Conservation (phyloP, 1,140 invertebrate genomes). For the Drosophila watanabei region DNA sequence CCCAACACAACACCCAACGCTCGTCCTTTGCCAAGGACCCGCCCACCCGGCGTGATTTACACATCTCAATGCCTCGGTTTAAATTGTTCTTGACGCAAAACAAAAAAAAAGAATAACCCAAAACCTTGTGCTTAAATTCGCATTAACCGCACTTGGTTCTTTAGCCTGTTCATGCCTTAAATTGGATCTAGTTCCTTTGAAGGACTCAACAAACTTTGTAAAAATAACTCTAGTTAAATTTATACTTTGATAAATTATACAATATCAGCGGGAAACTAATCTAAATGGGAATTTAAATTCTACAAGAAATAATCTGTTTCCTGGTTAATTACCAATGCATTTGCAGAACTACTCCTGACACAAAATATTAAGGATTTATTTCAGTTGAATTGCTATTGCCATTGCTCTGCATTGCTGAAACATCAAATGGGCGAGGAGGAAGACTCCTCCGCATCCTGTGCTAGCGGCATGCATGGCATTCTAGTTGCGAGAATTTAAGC, state of each 20-base stretch:
- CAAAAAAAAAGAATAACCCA: neutral
- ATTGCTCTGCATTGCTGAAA: slow-evolving; percentile 19
- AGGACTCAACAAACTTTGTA: neutral
- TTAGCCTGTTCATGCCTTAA: neutral
- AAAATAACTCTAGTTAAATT: neutral
- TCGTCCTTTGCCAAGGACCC: slow-evolving; percentile 18
- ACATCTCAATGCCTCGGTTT: slow-evolving; percentile 50
- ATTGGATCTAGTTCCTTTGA: neutral
- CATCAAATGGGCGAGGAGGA: slow-evolving; percentile 30
- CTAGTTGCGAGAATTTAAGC: slow-evolving; percentile 36
- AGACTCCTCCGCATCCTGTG: slow-evolving; percentile 8
- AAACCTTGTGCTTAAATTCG: slow-evolving; percentile 39
- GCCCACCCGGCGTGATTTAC: slow-evolving; percentile 36
- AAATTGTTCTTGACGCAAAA: slow-evolving; percentile 31
- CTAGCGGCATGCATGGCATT: slow-evolving; percentile 38
- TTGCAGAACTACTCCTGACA: neutral
- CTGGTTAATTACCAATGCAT: slow-evolving; percentile 22
- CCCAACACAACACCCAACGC: slow-evolving; percentile 1
- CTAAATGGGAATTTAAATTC: neutral
- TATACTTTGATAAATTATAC: neutral
- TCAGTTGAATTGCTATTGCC: slow-evolving; percentile 8
- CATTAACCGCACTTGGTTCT: slow-evolving; percentile 34
- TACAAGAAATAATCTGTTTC: neutral
- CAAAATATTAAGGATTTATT: slow-evolving; percentile 23
- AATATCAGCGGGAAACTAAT: neutral